Percentiles rank a stretch among this genome's conserved stretches.
Evolutionary conservation across 2,888 invertebrate species (phyloP).

Genomic region (Nymphalis urticae): DNA sequence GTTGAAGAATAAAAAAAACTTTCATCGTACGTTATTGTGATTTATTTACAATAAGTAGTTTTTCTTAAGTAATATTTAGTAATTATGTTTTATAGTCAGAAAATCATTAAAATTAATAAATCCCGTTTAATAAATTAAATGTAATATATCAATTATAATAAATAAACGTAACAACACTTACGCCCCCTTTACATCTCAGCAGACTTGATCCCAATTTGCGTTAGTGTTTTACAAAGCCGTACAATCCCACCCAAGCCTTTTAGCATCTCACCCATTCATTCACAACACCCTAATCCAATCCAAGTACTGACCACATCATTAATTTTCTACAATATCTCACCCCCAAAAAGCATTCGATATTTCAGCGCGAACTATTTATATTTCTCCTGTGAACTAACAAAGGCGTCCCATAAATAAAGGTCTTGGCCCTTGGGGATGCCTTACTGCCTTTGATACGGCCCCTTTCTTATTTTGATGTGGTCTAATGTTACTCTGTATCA

Average conservation of each 20-base stretch:
- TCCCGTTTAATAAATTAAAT: not conserved
- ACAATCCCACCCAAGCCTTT: slow-evolving; percentile 71
- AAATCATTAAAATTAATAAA: not conserved
- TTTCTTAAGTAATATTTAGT: too few relatives aligned
- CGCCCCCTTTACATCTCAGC: slow-evolving; percentile 25
- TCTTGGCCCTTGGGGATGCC: slow-evolving; percentile 64
- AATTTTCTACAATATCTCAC: slow-evolving; percentile 78
- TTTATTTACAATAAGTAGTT: too few relatives aligned
- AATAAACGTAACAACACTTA: slow-evolving; percentile 26
- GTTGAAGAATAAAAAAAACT: too few relatives aligned
- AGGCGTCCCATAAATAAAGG: slow-evolving; percentile 77
- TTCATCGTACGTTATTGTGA: too few relatives aligned
- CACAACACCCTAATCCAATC: slow-evolving; percentile 72
- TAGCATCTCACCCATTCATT: slow-evolving; percentile 64
- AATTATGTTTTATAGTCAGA: too few relatives aligned
- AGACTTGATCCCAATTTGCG: slow-evolving; percentile 52
- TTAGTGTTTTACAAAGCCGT: slow-evolving; percentile 71
- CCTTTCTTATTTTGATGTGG: slow-evolving; percentile 79
- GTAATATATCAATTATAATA: slow-evolving; percentile 13
- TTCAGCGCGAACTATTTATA: slow-evolving; percentile 79
- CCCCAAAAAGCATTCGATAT: slow-evolving; percentile 75
- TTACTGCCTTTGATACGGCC: slow-evolving; percentile 78
- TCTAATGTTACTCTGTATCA: slow-evolving; percentile 73
- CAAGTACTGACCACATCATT: slow-evolving; percentile 79
- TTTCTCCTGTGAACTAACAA: slow-evolving; percentile 71